Conservation (phyloP, 1,140 invertebrate species). For the Hetaerina americana region DNA sequence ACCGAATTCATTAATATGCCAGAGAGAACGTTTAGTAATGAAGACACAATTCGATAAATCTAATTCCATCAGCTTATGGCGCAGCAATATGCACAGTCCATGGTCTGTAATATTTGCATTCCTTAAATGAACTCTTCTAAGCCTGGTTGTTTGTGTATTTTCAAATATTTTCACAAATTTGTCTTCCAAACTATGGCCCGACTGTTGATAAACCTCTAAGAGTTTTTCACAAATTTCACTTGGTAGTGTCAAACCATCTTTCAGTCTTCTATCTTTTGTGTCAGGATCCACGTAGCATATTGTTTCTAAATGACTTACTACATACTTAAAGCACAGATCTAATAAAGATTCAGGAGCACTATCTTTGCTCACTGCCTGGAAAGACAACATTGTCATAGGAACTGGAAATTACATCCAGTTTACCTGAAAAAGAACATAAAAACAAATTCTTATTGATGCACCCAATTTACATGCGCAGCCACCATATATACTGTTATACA, state of each 20-base stretch:
- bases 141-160: conserved; percentile 46
- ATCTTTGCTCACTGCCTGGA: conserved; percentile 8
- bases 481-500: too few relatives aligned
- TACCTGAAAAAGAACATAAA: too few relatives aligned
- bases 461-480: too few relatives aligned
- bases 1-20: conserved; percentile 37
- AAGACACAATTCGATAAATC: conserved; percentile 56
- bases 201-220: conserved; percentile 44
- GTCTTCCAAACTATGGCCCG: conserved; percentile 34
- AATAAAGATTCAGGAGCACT: conserved; percentile 33
- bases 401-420: too few relatives aligned
- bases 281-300: conserved; percentile 32
- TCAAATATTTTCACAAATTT: conserved; percentile 57
- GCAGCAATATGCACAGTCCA: conserved; percentile 49
- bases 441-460: too few relatives aligned
- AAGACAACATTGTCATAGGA: conserved; percentile 12
- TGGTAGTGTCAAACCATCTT: conserved; percentile 42
- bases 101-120: conserved; percentile 55
- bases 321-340: conserved; percentile 46
- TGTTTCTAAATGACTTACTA: conserved; percentile 45
- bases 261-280: conserved; percentile 29
- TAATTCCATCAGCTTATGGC: conserved; percentile 55
- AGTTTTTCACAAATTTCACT: conserved; percentile 58
- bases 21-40: conserved; percentile 43
- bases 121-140: conserved; percentile 53